Evolutionary conservation across 2,113 vertebrate species (phyloP).

Genomic region (Puffinus mauretanicus): DNA sequence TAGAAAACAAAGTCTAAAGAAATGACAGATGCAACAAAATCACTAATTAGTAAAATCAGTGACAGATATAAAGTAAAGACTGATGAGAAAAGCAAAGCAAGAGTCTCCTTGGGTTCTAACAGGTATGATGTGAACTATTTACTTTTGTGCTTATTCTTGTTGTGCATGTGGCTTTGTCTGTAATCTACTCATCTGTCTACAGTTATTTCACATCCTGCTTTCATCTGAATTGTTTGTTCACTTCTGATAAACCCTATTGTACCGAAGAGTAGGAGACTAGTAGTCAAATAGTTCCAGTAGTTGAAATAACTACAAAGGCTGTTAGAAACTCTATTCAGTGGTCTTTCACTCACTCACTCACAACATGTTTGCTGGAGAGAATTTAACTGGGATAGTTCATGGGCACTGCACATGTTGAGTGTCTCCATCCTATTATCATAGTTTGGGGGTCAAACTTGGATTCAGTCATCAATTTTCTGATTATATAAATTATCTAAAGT

Average conservation of each 20-base stretch:
- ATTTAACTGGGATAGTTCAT: too few relatives aligned
- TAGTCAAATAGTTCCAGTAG: neutral
- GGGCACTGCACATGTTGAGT: too few relatives aligned
- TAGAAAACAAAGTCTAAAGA: slow-evolving; percentile 73
- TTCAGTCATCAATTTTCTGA: neutral
- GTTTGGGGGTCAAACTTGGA: neutral
- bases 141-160: neutral
- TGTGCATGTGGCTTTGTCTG: neutral
- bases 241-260: neutral
- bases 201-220: neutral
- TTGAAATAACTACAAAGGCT: neutral
- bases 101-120: slow-evolving; percentile 11
- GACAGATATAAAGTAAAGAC: slow-evolving; percentile 63
- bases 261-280: too few relatives aligned
- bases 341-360: neutral
- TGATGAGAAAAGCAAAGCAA: slow-evolving; percentile 28
- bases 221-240: neutral
- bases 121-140: slow-evolving; percentile 53
- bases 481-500: neutral
- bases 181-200: neutral
- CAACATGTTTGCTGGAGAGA: neutral
- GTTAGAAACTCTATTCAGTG: neutral
- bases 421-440: neutral
- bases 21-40: slow-evolving; percentile 59
- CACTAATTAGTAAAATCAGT: slow-evolving; percentile 74